phyloP scores from a whole-genome alignment of 2,888 invertebrate genomes.

The Erpobdella octoculata region DNA sequence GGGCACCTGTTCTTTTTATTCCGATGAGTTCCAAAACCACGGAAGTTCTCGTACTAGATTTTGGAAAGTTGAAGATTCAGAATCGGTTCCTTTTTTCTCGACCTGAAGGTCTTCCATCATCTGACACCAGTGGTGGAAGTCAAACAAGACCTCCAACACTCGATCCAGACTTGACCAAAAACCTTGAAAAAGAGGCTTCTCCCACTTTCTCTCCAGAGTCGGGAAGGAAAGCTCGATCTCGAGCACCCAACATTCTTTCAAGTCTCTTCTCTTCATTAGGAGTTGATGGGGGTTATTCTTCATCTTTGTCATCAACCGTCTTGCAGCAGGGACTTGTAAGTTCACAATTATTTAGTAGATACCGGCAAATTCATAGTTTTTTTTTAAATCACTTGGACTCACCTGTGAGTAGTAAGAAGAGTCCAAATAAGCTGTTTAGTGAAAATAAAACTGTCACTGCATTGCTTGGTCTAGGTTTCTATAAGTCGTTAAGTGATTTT shows the following conservation, averaged over 20 bases:
- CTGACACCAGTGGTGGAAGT: no score
- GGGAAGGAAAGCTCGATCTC: neutral
- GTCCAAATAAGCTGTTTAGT: no score
- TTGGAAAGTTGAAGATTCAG: conserved; percentile 64
- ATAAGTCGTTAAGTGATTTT: no score
- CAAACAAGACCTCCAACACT: no score
- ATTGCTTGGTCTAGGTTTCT: no score
- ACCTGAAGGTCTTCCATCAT: conserved; percentile 38
- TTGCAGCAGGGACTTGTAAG: no score
- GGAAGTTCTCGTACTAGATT: conserved; percentile 70
- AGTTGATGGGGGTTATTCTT: neutral
- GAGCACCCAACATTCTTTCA: neutral
- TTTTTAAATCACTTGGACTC: no score
- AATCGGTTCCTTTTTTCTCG: conserved; percentile 64
- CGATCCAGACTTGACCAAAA: neutral
- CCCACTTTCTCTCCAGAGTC: neutral
- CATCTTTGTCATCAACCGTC: no score
- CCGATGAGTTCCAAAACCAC: conserved; percentile 75
- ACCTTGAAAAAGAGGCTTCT: neutral
- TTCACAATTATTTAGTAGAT: no score
- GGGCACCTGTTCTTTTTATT: conserved; percentile 74
- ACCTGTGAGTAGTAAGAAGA: no score
- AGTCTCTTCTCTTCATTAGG: neutral
- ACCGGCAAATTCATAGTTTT: no score
- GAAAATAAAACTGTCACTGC: no score